A percentile compares a stretch with the other conserved stretches of the same genome.
Conservation (phyloP, 2,888 invertebrate species). For the Eubasilissa splendida region DNA sequence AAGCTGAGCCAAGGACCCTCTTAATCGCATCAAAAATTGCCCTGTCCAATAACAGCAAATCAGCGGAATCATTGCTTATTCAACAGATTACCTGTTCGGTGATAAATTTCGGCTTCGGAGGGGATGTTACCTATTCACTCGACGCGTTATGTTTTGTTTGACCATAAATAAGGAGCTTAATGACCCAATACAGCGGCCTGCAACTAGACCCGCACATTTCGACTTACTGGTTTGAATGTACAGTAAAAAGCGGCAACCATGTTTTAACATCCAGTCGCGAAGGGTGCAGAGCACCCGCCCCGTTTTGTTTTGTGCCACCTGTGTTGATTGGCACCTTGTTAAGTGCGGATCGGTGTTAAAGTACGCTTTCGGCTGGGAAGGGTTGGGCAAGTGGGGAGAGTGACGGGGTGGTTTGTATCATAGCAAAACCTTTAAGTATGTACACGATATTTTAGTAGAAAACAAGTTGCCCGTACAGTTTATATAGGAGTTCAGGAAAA, state of each 20-base stretch:
- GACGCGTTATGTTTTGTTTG: slow-evolving; percentile 51
- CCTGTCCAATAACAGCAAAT: slow-evolving; percentile 13
- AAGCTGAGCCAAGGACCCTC: too few relatives aligned
- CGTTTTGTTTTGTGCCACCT: background rate
- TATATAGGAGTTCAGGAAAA: too few relatives aligned
- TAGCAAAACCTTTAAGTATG: slow-evolving; percentile 11
- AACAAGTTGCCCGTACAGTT: background rate
- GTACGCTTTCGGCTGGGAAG: slow-evolving; percentile 6
- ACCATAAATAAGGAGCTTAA: slow-evolving; percentile 53
- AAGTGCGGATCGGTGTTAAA: slow-evolving; percentile 22
- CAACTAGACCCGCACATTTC: slow-evolving; percentile 4
- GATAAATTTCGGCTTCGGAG: slow-evolving; percentile 39
- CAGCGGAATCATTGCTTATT: slow-evolving; percentile 46
- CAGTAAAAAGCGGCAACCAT: background rate
- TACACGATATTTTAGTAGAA: background rate
- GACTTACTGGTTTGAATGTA: background rate
- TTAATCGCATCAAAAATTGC: slow-evolving; percentile 1
- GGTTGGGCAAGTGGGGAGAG: background rate
- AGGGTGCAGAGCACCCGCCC: background rate
- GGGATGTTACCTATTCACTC: slow-evolving; percentile 43
- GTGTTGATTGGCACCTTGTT: slow-evolving; percentile 18
- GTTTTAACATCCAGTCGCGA: background rate
- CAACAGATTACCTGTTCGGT: slow-evolving; percentile 46
- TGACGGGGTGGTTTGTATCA: slow-evolving; percentile 22
- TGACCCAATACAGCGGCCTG: slow-evolving; percentile 44